Evolutionary conservation across 2,797 vertebrate species (phyloP).

Genomic region (Zonotrichia albicollis): DNA sequence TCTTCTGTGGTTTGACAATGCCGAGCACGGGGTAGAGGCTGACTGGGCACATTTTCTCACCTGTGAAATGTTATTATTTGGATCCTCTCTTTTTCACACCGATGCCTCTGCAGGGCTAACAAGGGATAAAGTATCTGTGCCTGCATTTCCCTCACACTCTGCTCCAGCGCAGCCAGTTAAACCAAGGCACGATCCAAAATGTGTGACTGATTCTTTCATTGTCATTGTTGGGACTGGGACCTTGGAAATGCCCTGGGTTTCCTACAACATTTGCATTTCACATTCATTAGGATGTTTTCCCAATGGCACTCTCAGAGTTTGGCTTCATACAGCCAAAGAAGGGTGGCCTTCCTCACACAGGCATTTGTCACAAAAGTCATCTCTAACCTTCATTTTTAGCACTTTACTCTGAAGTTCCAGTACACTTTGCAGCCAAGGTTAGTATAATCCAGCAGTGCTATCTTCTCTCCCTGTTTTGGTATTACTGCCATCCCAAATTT

Average conservation of each 20-base stretch:
- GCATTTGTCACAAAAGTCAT: background rate
- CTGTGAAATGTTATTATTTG: background rate
- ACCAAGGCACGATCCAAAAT: background rate
- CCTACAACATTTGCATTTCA: background rate
- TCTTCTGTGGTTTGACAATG: background rate
- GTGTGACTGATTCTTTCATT: background rate
- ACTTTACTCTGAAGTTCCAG: background rate
- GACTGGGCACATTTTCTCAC: background rate
- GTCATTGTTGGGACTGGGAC: background rate
- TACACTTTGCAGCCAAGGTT: background rate
- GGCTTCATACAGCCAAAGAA: background rate
- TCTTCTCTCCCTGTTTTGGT: background rate
- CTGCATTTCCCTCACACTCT: background rate
- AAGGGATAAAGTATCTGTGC: fast-evolving
- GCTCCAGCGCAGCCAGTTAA: background rate
- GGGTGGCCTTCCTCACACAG: background rate
- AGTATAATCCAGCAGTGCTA: background rate
- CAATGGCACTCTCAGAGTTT: fast-evolving
- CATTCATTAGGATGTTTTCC: background rate
- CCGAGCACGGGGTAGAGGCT: background rate
- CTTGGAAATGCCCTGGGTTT: background rate
- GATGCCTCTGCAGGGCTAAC: background rate
- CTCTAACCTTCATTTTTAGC: background rate
- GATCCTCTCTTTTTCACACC: fast-evolving
- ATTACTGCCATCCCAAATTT: background rate